Percentiles rank a stretch among this genome's conserved stretches.
These are phyloP conservation scores for Cylas formicarius DNA, from an alignment of 1,140 invertebrate genomes.

Conservation along the genomic window DNA sequence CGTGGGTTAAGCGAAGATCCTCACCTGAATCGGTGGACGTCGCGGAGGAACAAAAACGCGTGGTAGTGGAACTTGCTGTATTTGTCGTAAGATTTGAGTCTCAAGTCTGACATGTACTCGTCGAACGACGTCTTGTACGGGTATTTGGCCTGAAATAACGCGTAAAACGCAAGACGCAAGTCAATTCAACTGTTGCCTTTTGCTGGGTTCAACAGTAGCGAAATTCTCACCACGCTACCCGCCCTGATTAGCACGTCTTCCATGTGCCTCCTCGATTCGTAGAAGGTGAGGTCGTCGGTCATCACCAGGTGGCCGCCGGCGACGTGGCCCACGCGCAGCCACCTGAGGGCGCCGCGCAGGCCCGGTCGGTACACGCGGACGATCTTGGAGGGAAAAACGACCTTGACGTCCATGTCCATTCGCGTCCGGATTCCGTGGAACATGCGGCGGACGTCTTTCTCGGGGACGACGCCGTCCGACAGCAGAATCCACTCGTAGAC, in stretches of 20 bases:
- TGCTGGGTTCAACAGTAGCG: neutral
- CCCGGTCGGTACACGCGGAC: neutral
- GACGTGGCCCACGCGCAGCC: slow-evolving; percentile 5
- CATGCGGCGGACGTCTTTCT: neutral
- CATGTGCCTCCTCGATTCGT: slow-evolving; percentile 16
- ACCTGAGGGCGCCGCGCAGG: neutral
- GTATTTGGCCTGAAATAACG: slow-evolving; percentile 16
- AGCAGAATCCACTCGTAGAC: slow-evolving; percentile 7
- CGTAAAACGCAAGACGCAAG: neutral
- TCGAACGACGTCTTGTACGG: slow-evolving; percentile 14
- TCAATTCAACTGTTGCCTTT: no score
- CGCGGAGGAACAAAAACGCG: slow-evolving; percentile 6
- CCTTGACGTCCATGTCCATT: slow-evolving; percentile 16
- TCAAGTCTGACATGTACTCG: slow-evolving; percentile 15
- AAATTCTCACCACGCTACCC: slow-evolving; percentile 10
- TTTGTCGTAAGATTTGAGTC: slow-evolving; percentile 13
- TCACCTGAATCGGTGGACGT: slow-evolving; percentile 18
- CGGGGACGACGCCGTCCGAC: neutral
- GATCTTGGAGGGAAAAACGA: neutral
- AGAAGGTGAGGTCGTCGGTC: slow-evolving; percentile 2
- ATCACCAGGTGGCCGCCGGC: neutral
- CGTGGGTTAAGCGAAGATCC: no score
- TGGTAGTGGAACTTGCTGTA: slow-evolving; percentile 22
- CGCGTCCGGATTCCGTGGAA: slow-evolving; percentile 2
- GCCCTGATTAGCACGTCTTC: slow-evolving; percentile 9